These are phyloP conservation scores for Agrypnia vestita DNA, from an alignment of 1,140 invertebrate species.

Conservation along the genomic window DNA sequence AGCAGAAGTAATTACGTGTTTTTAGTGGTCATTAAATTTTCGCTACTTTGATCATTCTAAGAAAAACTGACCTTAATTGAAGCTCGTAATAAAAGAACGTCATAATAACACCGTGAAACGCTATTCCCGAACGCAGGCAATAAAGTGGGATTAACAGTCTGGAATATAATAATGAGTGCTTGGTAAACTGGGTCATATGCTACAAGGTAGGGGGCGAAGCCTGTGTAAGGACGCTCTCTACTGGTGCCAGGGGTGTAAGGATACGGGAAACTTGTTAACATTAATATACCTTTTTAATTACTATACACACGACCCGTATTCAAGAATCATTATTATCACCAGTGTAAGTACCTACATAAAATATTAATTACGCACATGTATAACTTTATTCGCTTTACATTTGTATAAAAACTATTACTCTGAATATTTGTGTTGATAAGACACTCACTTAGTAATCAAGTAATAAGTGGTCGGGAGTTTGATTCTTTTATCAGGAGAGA, in stretches of 20 bases:
- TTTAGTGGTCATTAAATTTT: no score
- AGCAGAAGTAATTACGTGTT: no score
- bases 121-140: constrained; percentile 9
- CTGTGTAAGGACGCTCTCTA: constrained; percentile 16
- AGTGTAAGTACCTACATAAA: no score
- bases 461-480: no score
- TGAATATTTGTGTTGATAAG: no score
- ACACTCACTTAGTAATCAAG: no score
- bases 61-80: constrained; percentile 6
- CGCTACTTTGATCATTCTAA: no score
- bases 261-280: constrained; percentile 21
- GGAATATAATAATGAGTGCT: constrained; percentile 30
- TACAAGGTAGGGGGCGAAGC: neutral
- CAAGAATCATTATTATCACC: no score
- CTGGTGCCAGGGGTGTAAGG: neutral
- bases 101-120: neutral
- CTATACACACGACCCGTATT: neutral
- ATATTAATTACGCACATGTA: no score
- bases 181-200: constrained; percentile 20
- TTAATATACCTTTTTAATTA: constrained; percentile 11
- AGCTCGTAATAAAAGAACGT: neutral
- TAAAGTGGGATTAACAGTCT: constrained; percentile 35
- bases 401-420: no score
- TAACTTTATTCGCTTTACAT: no score
- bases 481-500: no score